Conservation (phyloP, 2,797 vertebrate species). For the Lacerta agilis region DNA sequence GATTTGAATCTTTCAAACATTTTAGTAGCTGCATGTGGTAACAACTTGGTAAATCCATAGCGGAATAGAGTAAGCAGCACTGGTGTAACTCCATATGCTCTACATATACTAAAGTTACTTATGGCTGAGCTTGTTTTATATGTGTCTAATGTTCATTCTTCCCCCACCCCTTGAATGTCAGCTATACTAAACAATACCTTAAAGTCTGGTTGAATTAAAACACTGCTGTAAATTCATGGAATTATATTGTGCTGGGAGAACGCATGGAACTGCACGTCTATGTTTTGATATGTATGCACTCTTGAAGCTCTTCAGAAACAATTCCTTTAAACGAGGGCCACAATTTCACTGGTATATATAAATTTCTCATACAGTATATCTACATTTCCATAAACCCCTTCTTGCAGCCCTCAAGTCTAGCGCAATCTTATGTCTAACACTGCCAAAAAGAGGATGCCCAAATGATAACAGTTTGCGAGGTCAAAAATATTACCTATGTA, state of each 20-base stretch:
- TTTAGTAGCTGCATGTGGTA: no score
- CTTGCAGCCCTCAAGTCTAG: background rate
- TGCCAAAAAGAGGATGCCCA: conserved; percentile 1
- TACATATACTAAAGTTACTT: conserved; percentile 52
- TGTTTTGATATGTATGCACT: background rate
- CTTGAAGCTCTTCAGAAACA: conserved; percentile 31
- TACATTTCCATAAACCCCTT: background rate
- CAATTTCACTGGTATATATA: background rate
- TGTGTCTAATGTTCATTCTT: conserved; percentile 43
- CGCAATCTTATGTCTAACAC: background rate
- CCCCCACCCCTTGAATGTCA: conserved; percentile 26
- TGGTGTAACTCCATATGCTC: conserved; percentile 54
- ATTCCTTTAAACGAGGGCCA: conserved; percentile 22
- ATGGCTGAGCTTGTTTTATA: conserved; percentile 41
- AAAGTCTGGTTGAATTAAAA: conserved; percentile 48
- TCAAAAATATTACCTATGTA: background rate
- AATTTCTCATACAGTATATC: conserved; percentile 5
- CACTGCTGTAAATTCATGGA: conserved; percentile 34
- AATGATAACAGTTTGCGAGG: background rate
- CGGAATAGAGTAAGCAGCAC: background rate
- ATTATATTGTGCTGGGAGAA: conserved; percentile 31
- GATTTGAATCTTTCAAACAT: background rate
- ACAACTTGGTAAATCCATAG: background rate
- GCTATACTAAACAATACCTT: conserved; percentile 44
- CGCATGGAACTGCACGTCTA: conserved; percentile 38